Conservation (phyloP, 1,140 invertebrate genomes). For the Polypedilum pembai region DNA sequence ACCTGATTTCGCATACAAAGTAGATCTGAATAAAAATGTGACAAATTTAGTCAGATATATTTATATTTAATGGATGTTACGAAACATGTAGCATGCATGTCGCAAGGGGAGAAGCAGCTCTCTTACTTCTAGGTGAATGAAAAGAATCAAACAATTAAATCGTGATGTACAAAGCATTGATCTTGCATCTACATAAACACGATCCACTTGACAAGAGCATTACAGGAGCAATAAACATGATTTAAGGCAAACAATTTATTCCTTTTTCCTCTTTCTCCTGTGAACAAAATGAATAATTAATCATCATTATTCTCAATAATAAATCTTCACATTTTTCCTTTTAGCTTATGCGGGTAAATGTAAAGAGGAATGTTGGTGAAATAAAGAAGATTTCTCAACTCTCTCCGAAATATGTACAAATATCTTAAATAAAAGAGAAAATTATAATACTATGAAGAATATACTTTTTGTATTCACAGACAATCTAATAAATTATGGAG, state of each 20-base stretch:
- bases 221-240: constrained; percentile 17
- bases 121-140: background rate
- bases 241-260: constrained; percentile 6
- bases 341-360: background rate
- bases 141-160: background rate
- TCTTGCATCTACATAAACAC: background rate
- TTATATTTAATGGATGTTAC: constrained; percentile 19
- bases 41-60: constrained; percentile 9
- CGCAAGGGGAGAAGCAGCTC: no score
- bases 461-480: no score
- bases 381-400: no score
- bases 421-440: no score
- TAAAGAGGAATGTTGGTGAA: background rate
- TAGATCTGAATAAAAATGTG: constrained; percentile 4
- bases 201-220: background rate
- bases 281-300: constrained; percentile 19
- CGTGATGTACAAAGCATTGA: constrained; percentile 7
- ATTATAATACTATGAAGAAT: no score
- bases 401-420: no score
- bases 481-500: no score
- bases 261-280: background rate
- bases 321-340: background rate
- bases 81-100: background rate
- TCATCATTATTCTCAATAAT: constrained; percentile 8
- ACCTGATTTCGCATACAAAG: constrained; percentile 5